These are phyloP conservation scores for Diplolepis rosae DNA, from an alignment of 2,888 invertebrate genomes.

Conservation along the genomic window DNA sequence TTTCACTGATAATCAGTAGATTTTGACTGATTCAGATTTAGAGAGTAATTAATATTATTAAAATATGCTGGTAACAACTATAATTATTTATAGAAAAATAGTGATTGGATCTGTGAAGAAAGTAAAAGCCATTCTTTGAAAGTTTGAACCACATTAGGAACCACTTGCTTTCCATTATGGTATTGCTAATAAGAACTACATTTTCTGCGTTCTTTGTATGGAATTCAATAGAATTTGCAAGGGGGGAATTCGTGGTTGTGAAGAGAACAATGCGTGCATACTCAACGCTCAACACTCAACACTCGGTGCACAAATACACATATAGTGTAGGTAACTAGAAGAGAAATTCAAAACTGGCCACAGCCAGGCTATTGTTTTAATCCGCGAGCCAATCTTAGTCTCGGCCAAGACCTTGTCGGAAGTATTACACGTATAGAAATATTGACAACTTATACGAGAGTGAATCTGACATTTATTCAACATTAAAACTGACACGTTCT, in stretches of 20 bases:
- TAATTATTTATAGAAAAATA: not conserved
- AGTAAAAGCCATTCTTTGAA: not conserved
- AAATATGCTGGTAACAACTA: no score
- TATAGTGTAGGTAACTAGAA: slow-evolving; percentile 9
- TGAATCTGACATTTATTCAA: not conserved
- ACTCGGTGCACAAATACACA: not conserved
- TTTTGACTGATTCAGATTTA: no score
- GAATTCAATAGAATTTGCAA: slow-evolving; percentile 26
- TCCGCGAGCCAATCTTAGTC: slow-evolving; percentile 12
- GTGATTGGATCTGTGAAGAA: not conserved
- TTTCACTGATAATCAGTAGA: no score
- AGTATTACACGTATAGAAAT: no score
- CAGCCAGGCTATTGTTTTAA: slow-evolving; percentile 13
- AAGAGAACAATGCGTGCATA: slow-evolving; percentile 23
- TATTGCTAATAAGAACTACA: slow-evolving; percentile 28
- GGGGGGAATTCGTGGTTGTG: slow-evolving; percentile 20
- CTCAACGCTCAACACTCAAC: slow-evolving; percentile 4
- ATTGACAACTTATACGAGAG: slow-evolving; percentile 4
- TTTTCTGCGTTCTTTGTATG: slow-evolving; percentile 27
- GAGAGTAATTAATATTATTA: no score
- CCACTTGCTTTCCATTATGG: slow-evolving; percentile 27
- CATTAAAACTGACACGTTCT: not conserved
- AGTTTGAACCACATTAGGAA: not conserved
- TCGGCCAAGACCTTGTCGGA: slow-evolving; percentile 26
- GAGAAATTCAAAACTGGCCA: slow-evolving; percentile 27